These are phyloP conservation scores for Drosophila fulvimacula DNA, from an alignment of 2,888 invertebrate genomes.

Conservation along the genomic window DNA sequence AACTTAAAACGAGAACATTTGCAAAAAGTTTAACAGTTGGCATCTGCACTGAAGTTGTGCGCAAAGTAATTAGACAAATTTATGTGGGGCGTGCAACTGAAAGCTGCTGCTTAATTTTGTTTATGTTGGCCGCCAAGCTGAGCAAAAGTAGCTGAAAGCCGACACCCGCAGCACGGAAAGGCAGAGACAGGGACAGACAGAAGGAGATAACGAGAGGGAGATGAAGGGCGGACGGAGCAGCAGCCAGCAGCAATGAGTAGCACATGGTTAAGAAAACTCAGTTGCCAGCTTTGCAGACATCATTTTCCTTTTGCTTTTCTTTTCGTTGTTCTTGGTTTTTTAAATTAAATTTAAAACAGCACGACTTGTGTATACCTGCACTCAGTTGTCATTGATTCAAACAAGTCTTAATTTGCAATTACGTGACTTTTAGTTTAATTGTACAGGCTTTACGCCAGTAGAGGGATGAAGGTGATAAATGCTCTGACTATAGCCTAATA, in stretches of 20 bases:
- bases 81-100: slow-evolving; percentile 51
- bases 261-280: slow-evolving; percentile 26
- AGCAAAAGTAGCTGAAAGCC: slow-evolving; percentile 37
- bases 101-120: slow-evolving; percentile 61
- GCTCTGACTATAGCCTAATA: background rate
- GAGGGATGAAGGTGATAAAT: background rate
- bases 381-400: background rate
- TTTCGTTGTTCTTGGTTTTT: background rate
- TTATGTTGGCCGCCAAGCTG: slow-evolving; percentile 42
- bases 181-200: background rate
- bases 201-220: background rate
- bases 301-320: slow-evolving; percentile 1
- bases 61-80: slow-evolving; percentile 63
- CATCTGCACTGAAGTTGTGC: slow-evolving; percentile 49
- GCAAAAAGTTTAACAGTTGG: slow-evolving; percentile 54
- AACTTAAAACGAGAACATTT: slow-evolving; percentile 60
- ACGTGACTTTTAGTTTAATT: background rate
- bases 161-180: slow-evolving; percentile 17
- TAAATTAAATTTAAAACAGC: background rate
- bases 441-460: background rate
- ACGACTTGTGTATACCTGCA: slow-evolving; percentile 3
- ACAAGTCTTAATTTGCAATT: background rate
- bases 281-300: slow-evolving; percentile 24
- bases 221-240: too few species aligned
- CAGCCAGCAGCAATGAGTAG: slow-evolving; percentile 7